phyloP scores from a whole-genome alignment of 2,113 vertebrate genomes.

The Semicossyphus pulcher region DNA sequence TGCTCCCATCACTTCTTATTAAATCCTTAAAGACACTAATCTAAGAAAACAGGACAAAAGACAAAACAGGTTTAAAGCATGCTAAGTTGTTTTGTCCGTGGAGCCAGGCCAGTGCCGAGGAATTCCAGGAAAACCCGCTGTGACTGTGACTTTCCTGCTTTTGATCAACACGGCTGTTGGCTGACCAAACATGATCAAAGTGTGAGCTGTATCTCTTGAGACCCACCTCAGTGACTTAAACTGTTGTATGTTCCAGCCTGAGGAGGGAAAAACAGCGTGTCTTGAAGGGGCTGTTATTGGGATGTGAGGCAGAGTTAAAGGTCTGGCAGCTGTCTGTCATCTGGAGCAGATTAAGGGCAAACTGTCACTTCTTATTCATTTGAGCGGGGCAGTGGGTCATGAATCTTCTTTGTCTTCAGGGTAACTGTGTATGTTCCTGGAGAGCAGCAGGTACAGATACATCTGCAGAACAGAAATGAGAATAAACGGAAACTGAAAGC shows the following conservation, averaged over 20 bases:
- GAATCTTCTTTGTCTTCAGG: conserved; percentile 46
- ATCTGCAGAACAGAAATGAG: conserved; percentile 16
- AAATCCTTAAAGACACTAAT: conserved; percentile 12
- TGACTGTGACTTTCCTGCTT: conserved; percentile 31
- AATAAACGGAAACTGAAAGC: not conserved
- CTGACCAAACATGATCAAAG: conserved; percentile 58
- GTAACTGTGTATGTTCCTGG: conserved; percentile 46
- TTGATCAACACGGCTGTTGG: conserved; percentile 46
- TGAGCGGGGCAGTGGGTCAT: conserved; percentile 40
- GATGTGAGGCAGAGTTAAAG: conserved; percentile 42
- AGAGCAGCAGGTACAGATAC: conserved; percentile 1
- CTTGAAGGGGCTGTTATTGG: conserved; percentile 10
- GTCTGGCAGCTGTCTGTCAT: conserved; percentile 62
- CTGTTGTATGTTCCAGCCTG: conserved; percentile 7
- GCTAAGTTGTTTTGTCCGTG: conserved; percentile 33
- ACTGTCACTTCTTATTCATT: conserved; percentile 29
- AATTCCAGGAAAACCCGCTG: conserved; percentile 54
- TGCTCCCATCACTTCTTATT: not conserved
- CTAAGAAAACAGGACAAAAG: conserved; percentile 30
- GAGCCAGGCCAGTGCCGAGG: conserved; percentile 5
- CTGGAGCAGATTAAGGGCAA: conserved; percentile 70
- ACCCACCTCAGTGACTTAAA: conserved; percentile 30
- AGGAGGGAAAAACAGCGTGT: conserved; percentile 33
- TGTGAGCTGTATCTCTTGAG: conserved; percentile 17
- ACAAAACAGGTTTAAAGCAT: conserved; percentile 18